Conservation (phyloP, 2,113 vertebrate species). For the Archocentrus centrarchus region DNA sequence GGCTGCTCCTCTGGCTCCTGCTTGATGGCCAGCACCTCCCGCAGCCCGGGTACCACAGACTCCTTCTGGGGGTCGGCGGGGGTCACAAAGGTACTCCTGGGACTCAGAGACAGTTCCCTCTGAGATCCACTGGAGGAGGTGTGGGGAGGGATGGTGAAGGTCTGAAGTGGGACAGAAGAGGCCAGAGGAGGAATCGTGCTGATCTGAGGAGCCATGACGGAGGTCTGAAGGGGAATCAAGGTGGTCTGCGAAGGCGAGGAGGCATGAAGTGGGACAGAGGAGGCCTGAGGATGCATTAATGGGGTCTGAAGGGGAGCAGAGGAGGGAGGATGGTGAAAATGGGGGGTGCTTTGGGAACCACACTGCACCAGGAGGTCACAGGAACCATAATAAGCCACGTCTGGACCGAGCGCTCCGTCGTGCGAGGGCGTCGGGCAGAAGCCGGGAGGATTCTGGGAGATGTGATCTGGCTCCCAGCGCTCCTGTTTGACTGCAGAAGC, state of each 20-base stretch:
- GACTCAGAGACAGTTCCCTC: slow-evolving; percentile 66
- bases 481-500: slow-evolving; percentile 85
- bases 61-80: slow-evolving; percentile 72
- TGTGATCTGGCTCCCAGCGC: slow-evolving; percentile 80
- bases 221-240: slow-evolving; percentile 54
- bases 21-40: slow-evolving; percentile 82
- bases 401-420: neutral
- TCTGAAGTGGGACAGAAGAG: slow-evolving; percentile 54
- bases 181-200: slow-evolving; percentile 18
- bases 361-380: slow-evolving; percentile 71
- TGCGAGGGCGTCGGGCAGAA: slow-evolving; percentile 20
- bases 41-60: slow-evolving; percentile 44
- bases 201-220: neutral
- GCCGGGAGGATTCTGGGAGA: slow-evolving; percentile 61
- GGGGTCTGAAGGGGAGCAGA: slow-evolving; percentile 79
- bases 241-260: slow-evolving; percentile 50
- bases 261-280: slow-evolving; percentile 50
- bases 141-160: slow-evolving; percentile 14
- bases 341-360: slow-evolving; percentile 35
- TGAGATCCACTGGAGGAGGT: slow-evolving; percentile 73
- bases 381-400: slow-evolving; percentile 47
- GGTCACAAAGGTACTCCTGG: slow-evolving; percentile 68
- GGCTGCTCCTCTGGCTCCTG: slow-evolving; percentile 87
- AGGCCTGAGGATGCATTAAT: slow-evolving; percentile 59
- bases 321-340: slow-evolving; percentile 71